Conservation (phyloP, 2,888 invertebrate genomes). For the Kuschelorhynchus macadamiae region DNA sequence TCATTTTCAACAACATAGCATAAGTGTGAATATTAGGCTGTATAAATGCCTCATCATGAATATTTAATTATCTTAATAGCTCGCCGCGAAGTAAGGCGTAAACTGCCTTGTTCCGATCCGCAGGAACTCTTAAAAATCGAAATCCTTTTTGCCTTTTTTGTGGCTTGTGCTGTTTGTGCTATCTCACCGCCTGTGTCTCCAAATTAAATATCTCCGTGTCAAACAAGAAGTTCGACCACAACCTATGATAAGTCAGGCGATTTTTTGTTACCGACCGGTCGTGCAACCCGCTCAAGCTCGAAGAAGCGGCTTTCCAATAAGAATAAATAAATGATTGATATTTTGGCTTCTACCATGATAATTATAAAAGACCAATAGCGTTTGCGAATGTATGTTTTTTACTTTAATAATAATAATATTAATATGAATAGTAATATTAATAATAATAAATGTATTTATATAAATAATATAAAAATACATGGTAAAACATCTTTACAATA, state of each 20-base stretch:
- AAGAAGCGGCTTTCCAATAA: constrained; percentile 14
- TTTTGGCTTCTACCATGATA: constrained; percentile 4
- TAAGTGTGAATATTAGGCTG: no score
- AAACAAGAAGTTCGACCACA: constrained; percentile 54
- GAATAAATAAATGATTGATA: not conserved
- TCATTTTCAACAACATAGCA: no score
- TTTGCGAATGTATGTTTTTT: not conserved
- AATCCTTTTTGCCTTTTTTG: constrained; percentile 54
- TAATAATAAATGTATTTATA: no score
- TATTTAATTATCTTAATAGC: no score
- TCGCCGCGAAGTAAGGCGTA: not conserved
- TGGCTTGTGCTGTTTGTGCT: constrained; percentile 8
- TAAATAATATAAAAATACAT: no score
- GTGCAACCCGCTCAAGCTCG: constrained; percentile 14
- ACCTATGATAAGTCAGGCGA: constrained; percentile 38
- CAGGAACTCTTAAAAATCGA: constrained; percentile 52
- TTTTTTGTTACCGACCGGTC: constrained; percentile 27
- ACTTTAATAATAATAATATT: no score
- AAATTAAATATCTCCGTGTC: constrained; percentile 61
- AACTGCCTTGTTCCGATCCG: constrained; percentile 1
- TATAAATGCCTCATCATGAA: no score
- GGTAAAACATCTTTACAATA: no score
- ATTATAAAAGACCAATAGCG: not conserved
- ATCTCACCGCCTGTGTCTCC: constrained; percentile 42
- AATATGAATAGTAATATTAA: no score